These are phyloP conservation scores for Anoplopoma fimbria DNA, from an alignment of 2,113 vertebrate genomes.

Conservation along the genomic window DNA sequence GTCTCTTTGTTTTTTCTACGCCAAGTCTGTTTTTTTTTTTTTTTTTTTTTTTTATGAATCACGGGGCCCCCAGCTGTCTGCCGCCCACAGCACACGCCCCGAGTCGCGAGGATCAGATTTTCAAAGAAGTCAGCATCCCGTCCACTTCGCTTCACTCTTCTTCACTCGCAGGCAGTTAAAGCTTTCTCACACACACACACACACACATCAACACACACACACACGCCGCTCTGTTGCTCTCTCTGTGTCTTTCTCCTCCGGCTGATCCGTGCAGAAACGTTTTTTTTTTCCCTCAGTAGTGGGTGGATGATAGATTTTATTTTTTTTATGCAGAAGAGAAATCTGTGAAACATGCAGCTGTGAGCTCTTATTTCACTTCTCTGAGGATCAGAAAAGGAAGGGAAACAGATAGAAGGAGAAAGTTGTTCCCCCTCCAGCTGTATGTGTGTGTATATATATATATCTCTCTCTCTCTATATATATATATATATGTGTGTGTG, in stretches of 20 bases:
- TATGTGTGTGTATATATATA: not conserved
- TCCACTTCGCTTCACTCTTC: slow-evolving; percentile 50
- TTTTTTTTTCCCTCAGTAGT: not conserved
- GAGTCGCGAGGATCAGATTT: slow-evolving; percentile 37
- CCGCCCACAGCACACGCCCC: slow-evolving; percentile 37
- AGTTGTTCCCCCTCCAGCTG: slow-evolving; percentile 9
- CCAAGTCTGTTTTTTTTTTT: slow-evolving; percentile 32
- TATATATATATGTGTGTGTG: not conserved
- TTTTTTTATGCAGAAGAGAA: slow-evolving; percentile 7
- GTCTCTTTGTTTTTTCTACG: slow-evolving; percentile 41
- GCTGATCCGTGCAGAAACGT: not conserved
- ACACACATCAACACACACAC: not conserved
- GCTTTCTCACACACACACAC: not conserved
- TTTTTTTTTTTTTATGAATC: slow-evolving; percentile 56
- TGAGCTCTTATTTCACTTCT: not conserved
- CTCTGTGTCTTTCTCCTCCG: not conserved
- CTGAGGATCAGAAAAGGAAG: not conserved
- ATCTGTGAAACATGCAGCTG: not conserved
- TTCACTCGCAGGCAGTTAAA: slow-evolving; percentile 26
- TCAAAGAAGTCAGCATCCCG: slow-evolving; percentile 66
- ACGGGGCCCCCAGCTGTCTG: slow-evolving; percentile 32
- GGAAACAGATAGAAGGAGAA: not conserved
- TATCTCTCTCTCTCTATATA: no score
- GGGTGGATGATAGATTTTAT: slow-evolving; percentile 36
- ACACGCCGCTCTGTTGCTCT: not conserved